phyloP scores from a whole-genome alignment of 1,140 invertebrate genomes.

The Ostrea denselamellosa region DNA sequence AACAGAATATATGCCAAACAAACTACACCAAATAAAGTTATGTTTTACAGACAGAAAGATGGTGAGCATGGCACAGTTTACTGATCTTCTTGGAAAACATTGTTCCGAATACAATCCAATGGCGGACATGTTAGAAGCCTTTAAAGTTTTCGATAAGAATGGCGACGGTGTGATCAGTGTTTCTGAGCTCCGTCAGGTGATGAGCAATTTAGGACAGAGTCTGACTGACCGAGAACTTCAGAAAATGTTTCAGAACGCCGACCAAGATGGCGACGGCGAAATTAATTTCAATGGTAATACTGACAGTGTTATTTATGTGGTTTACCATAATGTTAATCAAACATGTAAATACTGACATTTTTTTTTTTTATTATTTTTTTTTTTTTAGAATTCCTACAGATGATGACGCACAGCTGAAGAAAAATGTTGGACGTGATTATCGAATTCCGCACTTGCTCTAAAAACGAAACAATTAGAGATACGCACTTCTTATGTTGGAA shows the following conservation, averaged over 20 bases:
- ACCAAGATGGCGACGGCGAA: constrained; percentile 88
- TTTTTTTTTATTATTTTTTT: not conserved
- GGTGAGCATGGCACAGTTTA: not conserved
- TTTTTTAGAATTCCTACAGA: constrained; percentile 17
- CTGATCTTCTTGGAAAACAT: not conserved
- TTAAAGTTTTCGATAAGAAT: constrained; percentile 99
- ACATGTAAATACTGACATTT: not conserved
- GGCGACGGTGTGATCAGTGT: constrained; percentile 88
- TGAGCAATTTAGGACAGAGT: constrained; percentile 95
- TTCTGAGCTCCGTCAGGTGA: constrained; percentile 82
- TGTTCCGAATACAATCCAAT: constrained; percentile 7
- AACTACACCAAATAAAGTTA: too few species aligned
- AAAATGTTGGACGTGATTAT: not conserved
- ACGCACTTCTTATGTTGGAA: not conserved
- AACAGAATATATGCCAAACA: too few species aligned
- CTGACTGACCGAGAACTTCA: constrained; percentile 93
- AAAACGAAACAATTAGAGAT: not conserved
- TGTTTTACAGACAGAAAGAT: constrained; percentile 15
- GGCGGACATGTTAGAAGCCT: constrained; percentile 90
- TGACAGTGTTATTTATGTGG: not conserved
- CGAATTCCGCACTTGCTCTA: not conserved
- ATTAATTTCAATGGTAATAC: constrained; percentile 73
- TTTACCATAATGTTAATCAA: too few species aligned
- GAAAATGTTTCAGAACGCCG: constrained; percentile 95
- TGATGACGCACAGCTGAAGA: not conserved